phyloP scores from a whole-genome alignment of 1,140 invertebrate species.

The Drosophila willistoni region DNA sequence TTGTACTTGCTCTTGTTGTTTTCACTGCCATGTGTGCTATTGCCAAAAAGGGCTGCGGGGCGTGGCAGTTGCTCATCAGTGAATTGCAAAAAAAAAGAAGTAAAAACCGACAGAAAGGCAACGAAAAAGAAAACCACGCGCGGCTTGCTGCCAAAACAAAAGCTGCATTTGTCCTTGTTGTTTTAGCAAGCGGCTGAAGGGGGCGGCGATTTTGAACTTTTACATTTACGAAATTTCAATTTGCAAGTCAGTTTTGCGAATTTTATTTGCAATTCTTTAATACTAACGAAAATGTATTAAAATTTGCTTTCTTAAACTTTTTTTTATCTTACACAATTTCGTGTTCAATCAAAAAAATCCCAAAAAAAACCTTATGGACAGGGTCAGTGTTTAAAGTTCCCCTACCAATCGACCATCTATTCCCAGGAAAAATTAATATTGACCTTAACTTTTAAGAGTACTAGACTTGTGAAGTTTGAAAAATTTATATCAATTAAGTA shows the following conservation, averaged over 20 bases:
- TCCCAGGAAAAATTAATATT: no score
- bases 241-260: not conserved
- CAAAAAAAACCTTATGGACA: no score
- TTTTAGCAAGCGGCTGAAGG: not conserved
- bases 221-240: not conserved
- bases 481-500: no score
- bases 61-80: slow-evolving; percentile 21
- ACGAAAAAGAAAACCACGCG: slow-evolving; percentile 18
- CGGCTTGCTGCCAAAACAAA: slow-evolving; percentile 44
- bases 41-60: slow-evolving; percentile 30
- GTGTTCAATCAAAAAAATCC: no score
- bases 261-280: not conserved
- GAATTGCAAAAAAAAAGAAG: slow-evolving; percentile 28
- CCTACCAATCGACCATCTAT: no score
- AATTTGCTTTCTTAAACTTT: no score
- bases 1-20: slow-evolving; percentile 14
- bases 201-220: not conserved
- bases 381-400: no score
- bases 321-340: no score
- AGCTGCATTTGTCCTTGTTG: slow-evolving; percentile 25
- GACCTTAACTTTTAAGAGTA: no score
- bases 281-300: no score
- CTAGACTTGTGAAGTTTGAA: no score
- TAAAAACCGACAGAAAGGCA: slow-evolving; percentile 27
- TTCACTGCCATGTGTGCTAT: slow-evolving; percentile 26